Evolutionary conservation across 2,797 vertebrate species (phyloP).

Genomic region (Clarias pachynema): DNA sequence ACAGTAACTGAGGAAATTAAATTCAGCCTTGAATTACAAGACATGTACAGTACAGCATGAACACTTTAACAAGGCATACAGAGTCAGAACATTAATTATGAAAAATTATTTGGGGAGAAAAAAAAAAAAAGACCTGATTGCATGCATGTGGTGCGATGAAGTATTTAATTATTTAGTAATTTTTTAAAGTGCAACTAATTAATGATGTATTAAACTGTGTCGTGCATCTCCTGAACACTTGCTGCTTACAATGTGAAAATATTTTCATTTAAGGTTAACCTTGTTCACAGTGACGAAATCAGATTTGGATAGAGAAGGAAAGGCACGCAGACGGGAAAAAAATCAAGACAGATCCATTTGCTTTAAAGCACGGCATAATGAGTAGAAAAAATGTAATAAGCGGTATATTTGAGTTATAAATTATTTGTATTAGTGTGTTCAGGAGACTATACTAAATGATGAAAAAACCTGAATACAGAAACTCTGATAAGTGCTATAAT

Average conservation of each 20-base stretch:
- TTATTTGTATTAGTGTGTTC: neutral
- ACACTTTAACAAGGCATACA: neutral
- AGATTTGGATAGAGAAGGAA: neutral
- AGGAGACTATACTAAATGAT: neutral
- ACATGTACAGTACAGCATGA: neutral
- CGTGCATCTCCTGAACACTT: neutral
- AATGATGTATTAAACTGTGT: neutral
- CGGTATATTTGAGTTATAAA: neutral
- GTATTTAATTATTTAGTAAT: neutral
- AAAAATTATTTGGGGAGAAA: neutral
- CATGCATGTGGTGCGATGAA: neutral
- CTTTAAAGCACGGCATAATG: neutral
- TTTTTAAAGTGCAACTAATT: conserved; percentile 3
- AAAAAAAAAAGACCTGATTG: neutral
- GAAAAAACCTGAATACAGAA: neutral
- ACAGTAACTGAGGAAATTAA: neutral
- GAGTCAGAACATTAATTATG: neutral
- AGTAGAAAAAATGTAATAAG: neutral
- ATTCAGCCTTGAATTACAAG: neutral
- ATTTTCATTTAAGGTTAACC: neutral
- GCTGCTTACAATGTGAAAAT: conserved; percentile 1
- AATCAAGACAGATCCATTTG: neutral
- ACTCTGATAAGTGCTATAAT: neutral
- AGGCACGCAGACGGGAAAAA: conserved; percentile 10
- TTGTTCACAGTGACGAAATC: conserved; percentile 11